Evolutionary conservation across 2,888 invertebrate genomes (phyloP).

Genomic region (Nesidiocoris tenuis): DNA sequence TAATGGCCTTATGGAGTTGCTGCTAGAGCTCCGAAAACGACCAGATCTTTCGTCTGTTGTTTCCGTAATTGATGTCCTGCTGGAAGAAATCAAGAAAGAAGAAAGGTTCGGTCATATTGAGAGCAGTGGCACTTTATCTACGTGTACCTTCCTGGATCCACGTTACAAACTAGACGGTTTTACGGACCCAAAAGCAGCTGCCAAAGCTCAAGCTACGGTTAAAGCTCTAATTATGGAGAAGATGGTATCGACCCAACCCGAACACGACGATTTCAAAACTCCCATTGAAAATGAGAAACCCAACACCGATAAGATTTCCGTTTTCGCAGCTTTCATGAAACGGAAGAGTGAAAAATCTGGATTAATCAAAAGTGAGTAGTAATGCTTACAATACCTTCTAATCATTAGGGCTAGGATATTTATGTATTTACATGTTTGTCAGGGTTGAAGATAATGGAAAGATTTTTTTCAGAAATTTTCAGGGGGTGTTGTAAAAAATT

Average conservation of each 20-base stretch:
- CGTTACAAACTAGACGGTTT: conserved; percentile 43
- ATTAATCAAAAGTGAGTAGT: conserved; percentile 24
- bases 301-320: neutral
- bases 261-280: neutral
- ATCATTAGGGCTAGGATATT: neutral
- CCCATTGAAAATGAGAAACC: neutral
- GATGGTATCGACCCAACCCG: conserved; percentile 4
- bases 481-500: too few relatives aligned
- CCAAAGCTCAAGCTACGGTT: conserved; percentile 12
- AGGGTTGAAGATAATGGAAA: too few relatives aligned
- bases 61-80: neutral
- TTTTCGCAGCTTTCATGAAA: conserved; percentile 15
- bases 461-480: too few relatives aligned
- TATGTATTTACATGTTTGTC: too few relatives aligned
- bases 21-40: neutral
- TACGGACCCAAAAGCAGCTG: conserved; percentile 6
- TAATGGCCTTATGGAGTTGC: conserved; percentile 13
- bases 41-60: neutral
- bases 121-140: conserved; percentile 41
- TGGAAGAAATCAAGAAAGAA: conserved; percentile 17
- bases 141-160: conserved; percentile 44
- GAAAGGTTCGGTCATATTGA: conserved; percentile 29
- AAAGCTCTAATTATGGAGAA: conserved; percentile 17
- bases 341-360: conserved; percentile 18
- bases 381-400: too few relatives aligned